phyloP scores from a whole-genome alignment of 1,140 invertebrate species.

The Drosophila nasuta region DNA sequence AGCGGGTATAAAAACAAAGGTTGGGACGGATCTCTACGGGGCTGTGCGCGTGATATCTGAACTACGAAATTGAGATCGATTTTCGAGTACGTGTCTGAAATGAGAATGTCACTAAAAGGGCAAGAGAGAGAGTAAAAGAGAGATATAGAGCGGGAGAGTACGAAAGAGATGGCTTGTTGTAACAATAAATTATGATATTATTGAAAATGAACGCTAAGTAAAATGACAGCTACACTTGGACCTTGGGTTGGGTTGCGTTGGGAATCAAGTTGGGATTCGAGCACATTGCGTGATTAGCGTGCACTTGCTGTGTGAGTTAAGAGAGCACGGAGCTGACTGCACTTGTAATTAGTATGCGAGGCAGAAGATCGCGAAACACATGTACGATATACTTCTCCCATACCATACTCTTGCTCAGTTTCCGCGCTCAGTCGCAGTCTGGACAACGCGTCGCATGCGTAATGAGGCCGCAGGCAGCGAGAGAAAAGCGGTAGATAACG shows the following conservation, averaged over 20 bases:
- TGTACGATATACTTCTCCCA: slow-evolving; percentile 41
- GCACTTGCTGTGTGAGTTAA: slow-evolving; percentile 66
- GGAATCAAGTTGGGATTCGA: background rate
- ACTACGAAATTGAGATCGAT: slow-evolving; percentile 83
- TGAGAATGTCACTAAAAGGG: slow-evolving; percentile 43
- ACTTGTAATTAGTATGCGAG: slow-evolving; percentile 76
- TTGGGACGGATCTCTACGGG: slow-evolving; percentile 16
- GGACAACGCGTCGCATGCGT: slow-evolving; percentile 64
- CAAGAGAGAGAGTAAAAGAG: background rate
- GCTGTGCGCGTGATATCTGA: slow-evolving; percentile 77
- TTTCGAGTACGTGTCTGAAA: slow-evolving; percentile 66
- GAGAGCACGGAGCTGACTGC: slow-evolving; percentile 28
- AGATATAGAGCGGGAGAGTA: background rate
- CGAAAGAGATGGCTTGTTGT: slow-evolving; percentile 38
- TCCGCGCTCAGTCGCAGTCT: background rate
- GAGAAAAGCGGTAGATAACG: background rate
- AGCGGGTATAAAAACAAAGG: too few relatives aligned
- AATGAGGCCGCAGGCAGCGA: slow-evolving; percentile 41
- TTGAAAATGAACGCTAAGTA: slow-evolving; percentile 74
- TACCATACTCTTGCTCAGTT: slow-evolving; percentile 9
- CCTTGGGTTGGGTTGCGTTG: background rate
- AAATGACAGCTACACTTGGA: slow-evolving; percentile 54
- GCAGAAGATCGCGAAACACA: slow-evolving; percentile 69
- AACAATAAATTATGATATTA: slow-evolving; percentile 82
- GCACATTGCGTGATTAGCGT: slow-evolving; percentile 51